Base-by-base conservation (phyloP, 2,797 vertebrate genomes). In the Botia almorhae region DNA sequence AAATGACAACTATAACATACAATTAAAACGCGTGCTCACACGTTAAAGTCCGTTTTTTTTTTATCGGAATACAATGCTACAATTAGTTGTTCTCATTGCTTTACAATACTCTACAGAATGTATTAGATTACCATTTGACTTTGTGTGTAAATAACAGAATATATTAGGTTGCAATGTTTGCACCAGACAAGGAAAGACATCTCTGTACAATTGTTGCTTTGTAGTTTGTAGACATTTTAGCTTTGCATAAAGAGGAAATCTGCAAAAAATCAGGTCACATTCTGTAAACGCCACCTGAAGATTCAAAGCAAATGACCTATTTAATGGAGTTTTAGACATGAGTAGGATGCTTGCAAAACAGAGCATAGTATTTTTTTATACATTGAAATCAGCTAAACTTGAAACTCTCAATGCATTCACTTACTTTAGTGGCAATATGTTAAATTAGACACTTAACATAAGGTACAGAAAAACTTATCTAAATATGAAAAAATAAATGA, bases 211-310 rank as follows among this genome's bases (percentile, higher is more conserved):
- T 63, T 26, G 68, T 16, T 1, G 0, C 7, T 29, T 71, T 82
- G 53, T n/a, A 75, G 43, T 68, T 80, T 33, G 48, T 81, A 26
- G 78, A 55, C 76, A 80, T 76, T 84, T 73, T 80, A 10, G 46
- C 53, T 82, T 14, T 7, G 0, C 23, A 69, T 1, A 43, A 76
- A 55, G 65, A 90, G 89, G 89, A 90, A 85, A 89, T 88, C 58
- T 88, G 90, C 89, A 90, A 69, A 88, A 89, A 88, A 89, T 17
- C 75, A 91, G 87, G 88, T 85, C 88, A 87, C 55, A 61, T 6
- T 21, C 2, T 55, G 13, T 55, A 78, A 73, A 72, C 53, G 48
- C 74, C 17, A 78, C 51, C 56, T 80, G 11, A 7, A 80, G 10
- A 78, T 63, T 68, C 13, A 63, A 39, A 4, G 14, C 8, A 63